phyloP scores from a whole-genome alignment of 2,113 vertebrate species.

The Chiloscyllium plagiosum region DNA sequence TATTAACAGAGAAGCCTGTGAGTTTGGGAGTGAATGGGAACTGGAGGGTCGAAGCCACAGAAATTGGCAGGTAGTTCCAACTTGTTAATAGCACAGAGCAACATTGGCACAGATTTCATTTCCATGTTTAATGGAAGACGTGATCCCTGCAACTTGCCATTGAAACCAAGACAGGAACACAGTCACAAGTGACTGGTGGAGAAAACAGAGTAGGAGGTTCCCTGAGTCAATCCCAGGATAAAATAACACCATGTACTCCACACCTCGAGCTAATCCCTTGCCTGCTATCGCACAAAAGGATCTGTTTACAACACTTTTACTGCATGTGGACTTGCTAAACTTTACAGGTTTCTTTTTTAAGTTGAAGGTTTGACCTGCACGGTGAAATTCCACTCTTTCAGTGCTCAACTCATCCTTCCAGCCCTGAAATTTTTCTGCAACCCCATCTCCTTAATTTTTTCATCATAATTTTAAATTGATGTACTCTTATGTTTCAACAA shows the following conservation, averaged over 20 bases:
- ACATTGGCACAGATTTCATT: background rate
- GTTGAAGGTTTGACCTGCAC: too few species aligned
- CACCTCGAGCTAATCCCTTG: background rate
- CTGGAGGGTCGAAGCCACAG: background rate
- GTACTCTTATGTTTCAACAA: background rate
- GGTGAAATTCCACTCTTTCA: too few species aligned
- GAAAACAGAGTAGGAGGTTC: background rate
- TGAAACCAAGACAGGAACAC: background rate
- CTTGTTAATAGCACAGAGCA: too few species aligned
- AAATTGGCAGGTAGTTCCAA: background rate
- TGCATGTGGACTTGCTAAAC: too few species aligned
- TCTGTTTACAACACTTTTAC: background rate
- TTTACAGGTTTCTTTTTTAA: background rate
- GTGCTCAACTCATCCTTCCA: background rate
- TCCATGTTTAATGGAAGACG: background rate
- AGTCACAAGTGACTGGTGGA: background rate
- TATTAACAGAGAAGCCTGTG: background rate
- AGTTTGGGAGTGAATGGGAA: background rate
- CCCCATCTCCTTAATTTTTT: background rate
- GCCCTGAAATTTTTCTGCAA: background rate
- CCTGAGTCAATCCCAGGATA: too few species aligned
- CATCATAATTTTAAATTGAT: background rate
- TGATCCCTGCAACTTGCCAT: background rate
- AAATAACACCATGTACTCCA: too few species aligned
- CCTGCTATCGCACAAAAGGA: background rate